Percentiles rank a stretch among this genome's conserved stretches.
phyloP scores from a whole-genome alignment of 2,888 invertebrate species.

The Dasypolia templi region DNA sequence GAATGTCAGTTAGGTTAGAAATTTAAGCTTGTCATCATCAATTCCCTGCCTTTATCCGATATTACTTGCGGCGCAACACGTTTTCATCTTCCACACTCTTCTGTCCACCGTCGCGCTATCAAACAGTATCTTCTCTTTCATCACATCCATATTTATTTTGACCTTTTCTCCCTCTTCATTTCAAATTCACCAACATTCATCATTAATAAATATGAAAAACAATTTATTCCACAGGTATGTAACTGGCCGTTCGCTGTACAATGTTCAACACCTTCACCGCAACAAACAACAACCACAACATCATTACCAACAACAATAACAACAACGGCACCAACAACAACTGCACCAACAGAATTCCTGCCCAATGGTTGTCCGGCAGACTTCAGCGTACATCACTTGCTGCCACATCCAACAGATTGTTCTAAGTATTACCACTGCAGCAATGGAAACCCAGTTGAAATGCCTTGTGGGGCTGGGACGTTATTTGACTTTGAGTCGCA shows the following conservation, averaged over 20 bases:
- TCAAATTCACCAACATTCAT: neutral
- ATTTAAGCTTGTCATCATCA: too few relatives aligned
- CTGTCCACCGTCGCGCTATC: too few relatives aligned
- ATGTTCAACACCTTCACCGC: conserved; percentile 38
- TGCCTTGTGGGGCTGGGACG: conserved; percentile 69
- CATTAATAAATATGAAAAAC: neutral
- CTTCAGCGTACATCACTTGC: conserved; percentile 68
- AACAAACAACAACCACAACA: conserved; percentile 11
- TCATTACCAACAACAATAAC: conserved; percentile 3
- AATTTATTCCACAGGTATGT: conserved; percentile 41
- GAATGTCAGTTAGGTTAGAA: too few relatives aligned
- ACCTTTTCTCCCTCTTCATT: too few relatives aligned
- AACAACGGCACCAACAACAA: conserved; percentile 4
- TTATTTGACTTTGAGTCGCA: conserved; percentile 73
- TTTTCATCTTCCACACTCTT: too few relatives aligned
- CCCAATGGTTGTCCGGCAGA: conserved; percentile 78
- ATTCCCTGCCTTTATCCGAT: too few relatives aligned
- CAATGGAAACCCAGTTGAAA: conserved; percentile 69
- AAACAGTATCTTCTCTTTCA: too few relatives aligned
- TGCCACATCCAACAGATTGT: conserved; percentile 78
- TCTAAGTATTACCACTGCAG: conserved; percentile 74
- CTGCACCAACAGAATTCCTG: conserved; percentile 47
- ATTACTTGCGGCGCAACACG: too few relatives aligned
- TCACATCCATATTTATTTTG: too few relatives aligned
- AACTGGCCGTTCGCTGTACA: conserved; percentile 53